A percentile compares a stretch with the other conserved stretches of the same genome.
These are phyloP conservation scores for Gouania willdenowi DNA, from an alignment of 2,797 vertebrate genomes.

Conservation along the genomic window DNA sequence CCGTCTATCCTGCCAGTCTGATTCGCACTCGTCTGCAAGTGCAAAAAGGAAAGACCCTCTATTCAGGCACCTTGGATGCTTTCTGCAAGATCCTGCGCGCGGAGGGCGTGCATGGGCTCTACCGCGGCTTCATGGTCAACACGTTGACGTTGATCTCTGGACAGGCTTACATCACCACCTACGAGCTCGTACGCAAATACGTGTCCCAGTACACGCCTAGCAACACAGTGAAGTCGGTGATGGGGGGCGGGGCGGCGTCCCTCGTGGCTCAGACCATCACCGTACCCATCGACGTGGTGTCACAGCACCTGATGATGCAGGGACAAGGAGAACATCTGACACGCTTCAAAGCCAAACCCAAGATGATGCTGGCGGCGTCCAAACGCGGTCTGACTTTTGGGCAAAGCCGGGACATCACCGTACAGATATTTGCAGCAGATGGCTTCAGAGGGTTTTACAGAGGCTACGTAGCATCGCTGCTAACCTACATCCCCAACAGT, in stretches of 20 bases:
- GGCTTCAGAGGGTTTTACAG: slow-evolving; percentile 91
- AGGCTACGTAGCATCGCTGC: slow-evolving; percentile 92
- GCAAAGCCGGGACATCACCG: slow-evolving; percentile 87
- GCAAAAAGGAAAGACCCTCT: slow-evolving; percentile 90
- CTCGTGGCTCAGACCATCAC: slow-evolving; percentile 97
- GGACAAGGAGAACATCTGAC: slow-evolving; percentile 85
- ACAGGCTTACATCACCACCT: slow-evolving; percentile 95
- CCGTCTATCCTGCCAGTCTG: slow-evolving; percentile 92
- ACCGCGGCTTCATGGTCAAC: slow-evolving; percentile 94
- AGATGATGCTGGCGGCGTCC: slow-evolving; percentile 22
- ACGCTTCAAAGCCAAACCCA: slow-evolving; percentile 81
- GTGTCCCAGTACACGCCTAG: slow-evolving; percentile 81
- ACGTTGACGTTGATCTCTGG: slow-evolving; percentile 91
- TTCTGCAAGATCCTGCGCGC: slow-evolving; percentile 88
- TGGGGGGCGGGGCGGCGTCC: slow-evolving; percentile 90
- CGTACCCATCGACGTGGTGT: slow-evolving; percentile 91
- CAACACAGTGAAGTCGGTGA: slow-evolving; percentile 90
- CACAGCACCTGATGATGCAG: slow-evolving; percentile 98
- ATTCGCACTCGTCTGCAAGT: slow-evolving; percentile 93
- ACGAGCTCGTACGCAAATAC: slow-evolving; percentile 90
- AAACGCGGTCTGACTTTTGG: slow-evolving; percentile 78
- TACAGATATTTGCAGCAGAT: slow-evolving; percentile 87
- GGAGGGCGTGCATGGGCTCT: slow-evolving; percentile 85
- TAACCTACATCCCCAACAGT: slow-evolving; percentile 98
- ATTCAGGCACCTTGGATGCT: slow-evolving; percentile 89